These are phyloP conservation scores for Lithobates sylvaticus DNA, from an alignment of 2,797 vertebrate genomes.

Conservation along the genomic window DNA sequence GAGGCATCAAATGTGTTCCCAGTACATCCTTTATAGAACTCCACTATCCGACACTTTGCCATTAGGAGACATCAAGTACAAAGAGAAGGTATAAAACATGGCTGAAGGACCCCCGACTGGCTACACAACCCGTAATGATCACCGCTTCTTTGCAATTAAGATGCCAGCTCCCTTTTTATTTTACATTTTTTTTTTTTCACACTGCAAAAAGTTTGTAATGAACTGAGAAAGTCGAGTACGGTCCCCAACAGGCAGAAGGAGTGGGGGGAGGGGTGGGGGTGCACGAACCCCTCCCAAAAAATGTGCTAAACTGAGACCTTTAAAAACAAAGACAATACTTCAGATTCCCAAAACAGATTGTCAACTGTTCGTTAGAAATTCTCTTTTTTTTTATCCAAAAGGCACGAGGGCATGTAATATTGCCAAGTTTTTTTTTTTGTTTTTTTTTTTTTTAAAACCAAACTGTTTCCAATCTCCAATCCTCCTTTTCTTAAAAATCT, in stretches of 20 bases:
- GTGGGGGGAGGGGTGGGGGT: neutral
- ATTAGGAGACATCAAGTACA: neutral
- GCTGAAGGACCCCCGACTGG: neutral
- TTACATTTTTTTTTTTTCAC: neutral
- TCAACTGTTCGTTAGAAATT: neutral
- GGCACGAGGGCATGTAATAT: slow-evolving; percentile 52
- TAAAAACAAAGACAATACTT: slow-evolving; percentile 12
- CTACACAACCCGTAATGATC: neutral
- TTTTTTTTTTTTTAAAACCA: too few relatives aligned
- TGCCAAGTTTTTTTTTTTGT: slow-evolving; percentile 43
- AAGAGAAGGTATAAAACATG: neutral
- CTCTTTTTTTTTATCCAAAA: slow-evolving; percentile 27
- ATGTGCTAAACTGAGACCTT: neutral
- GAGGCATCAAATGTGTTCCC: neutral
- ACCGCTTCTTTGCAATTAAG: neutral
- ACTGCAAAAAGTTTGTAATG: neutral
- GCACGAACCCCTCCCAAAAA: neutral
- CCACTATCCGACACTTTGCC: neutral
- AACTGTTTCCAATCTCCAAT: slow-evolving; percentile 31
- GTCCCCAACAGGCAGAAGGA: neutral
- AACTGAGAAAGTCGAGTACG: neutral
- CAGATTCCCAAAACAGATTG: slow-evolving; percentile 13
- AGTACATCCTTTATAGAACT: neutral
- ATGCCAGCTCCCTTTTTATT: neutral
- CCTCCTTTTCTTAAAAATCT: slow-evolving; percentile 5